Percentiles rank a stretch among this genome's conserved stretches.
These are phyloP conservation scores for Sternarchorhynchus goeldii DNA, from an alignment of 2,797 vertebrate genomes.

Conservation along the genomic window DNA sequence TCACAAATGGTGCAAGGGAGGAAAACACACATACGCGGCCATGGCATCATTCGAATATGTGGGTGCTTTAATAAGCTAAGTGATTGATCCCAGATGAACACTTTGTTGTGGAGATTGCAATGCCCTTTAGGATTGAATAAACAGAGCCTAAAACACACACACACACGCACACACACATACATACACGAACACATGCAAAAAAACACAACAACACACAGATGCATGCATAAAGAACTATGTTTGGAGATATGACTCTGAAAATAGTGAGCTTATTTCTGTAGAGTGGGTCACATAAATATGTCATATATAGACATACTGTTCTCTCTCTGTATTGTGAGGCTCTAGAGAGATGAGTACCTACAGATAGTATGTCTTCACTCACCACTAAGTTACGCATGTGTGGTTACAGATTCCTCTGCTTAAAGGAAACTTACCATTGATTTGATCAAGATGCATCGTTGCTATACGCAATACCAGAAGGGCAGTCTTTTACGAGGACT, in stretches of 20 bases:
- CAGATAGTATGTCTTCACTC: conserved; percentile 2
- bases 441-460: conserved; percentile 6
- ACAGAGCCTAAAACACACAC: conserved; percentile 43
- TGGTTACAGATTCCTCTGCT: conserved; percentile 27
- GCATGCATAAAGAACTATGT: conserved; percentile 23
- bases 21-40: conserved; percentile 44
- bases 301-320: conserved; percentile 14
- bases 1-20: conserved; percentile 60
- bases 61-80: conserved; percentile 63
- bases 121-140: conserved; percentile 62
- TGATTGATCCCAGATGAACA: conserved; percentile 65
- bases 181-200: conserved; percentile 1
- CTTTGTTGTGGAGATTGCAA: conserved; percentile 62
- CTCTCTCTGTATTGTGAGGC: conserved; percentile 26
- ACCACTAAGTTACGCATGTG: conserved; percentile 26
- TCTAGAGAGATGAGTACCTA: conserved; percentile 33
- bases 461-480: background rate
- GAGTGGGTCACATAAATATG: conserved; percentile 43
- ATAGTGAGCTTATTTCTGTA: conserved; percentile 35
- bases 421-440: conserved; percentile 12
- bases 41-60: conserved; percentile 59
- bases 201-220: background rate
- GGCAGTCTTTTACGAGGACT: background rate
- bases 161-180: background rate
- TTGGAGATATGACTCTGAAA: conserved; percentile 41